A percentile compares a stretch with the other conserved stretches of the same genome.
These are phyloP conservation scores for Drosophila sproati DNA, from an alignment of 1,140 invertebrate species.

Conservation along the genomic window DNA sequence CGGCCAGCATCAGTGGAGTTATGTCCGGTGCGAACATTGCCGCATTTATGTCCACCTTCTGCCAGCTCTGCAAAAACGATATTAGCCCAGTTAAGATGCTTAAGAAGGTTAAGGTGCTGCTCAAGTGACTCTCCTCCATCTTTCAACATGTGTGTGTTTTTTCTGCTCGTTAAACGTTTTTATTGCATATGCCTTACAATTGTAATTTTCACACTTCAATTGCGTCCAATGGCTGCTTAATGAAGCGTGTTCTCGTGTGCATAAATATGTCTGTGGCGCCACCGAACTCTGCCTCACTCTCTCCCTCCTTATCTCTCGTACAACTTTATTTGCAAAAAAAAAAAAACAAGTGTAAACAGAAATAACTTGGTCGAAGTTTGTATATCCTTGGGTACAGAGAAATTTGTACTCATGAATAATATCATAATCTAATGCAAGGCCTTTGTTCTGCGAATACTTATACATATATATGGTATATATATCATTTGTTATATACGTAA, in stretches of 20 bases:
- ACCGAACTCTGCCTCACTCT: background rate
- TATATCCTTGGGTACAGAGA: conserved; percentile 17
- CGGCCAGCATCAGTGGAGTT: conserved; percentile 95
- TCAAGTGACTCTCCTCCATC: background rate
- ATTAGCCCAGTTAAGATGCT: background rate
- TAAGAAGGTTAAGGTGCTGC: conserved; percentile 15
- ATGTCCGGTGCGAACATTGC: conserved; percentile 95
- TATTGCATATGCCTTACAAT: conserved; percentile 80
- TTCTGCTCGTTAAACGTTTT: conserved; percentile 65
- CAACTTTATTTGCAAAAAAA: conserved; percentile 60
- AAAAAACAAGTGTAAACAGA: background rate
- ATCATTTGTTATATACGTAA: too few relatives aligned
- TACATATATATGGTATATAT: too few relatives aligned
- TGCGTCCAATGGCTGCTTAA: conserved; percentile 74
- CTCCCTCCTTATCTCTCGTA: conserved; percentile 29
- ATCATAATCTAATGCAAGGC: too few relatives aligned
- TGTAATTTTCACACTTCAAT: conserved; percentile 78
- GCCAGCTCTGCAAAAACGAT: conserved; percentile 89
- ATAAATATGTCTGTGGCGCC: conserved; percentile 58
- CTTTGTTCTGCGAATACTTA: too few relatives aligned
- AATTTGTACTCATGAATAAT: background rate
- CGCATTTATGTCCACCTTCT: conserved; percentile 92
- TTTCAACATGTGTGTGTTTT: conserved; percentile 32
- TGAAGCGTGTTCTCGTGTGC: conserved; percentile 73
- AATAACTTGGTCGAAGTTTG: background rate